phyloP scores from a whole-genome alignment of 2,113 vertebrate genomes.

The Romanogobio albipinnatus region DNA sequence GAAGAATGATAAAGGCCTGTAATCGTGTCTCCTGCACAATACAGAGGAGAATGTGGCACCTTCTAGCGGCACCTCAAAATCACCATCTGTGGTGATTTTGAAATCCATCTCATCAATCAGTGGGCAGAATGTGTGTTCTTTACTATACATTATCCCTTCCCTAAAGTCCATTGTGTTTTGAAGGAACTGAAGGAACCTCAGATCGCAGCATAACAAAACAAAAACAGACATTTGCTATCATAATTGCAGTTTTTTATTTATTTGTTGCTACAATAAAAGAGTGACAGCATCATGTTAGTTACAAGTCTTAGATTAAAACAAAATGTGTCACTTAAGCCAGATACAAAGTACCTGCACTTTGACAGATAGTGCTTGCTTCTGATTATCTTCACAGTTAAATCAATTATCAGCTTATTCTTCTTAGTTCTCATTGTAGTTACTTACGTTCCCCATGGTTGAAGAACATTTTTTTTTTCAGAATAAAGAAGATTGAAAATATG shows the following conservation, averaged over 20 bases:
- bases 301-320: too few species aligned
- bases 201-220: neutral
- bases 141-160: neutral
- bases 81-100: neutral
- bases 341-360: too few species aligned
- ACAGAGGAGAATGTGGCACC: slow-evolving; percentile 38
- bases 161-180: neutral
- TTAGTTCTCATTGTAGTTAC: too few species aligned
- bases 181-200: too few species aligned
- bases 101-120: neutral
- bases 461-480: too few species aligned
- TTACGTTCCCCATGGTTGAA: too few species aligned
- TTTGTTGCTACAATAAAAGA: neutral
- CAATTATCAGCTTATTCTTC: too few species aligned
- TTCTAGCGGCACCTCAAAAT: slow-evolving; percentile 8
- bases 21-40: slow-evolving; percentile 86
- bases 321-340: neutral
- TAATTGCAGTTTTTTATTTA: neutral
- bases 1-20: slow-evolving; percentile 90
- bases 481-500: too few species aligned
- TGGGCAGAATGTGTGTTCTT: neutral
- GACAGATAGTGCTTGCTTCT: too few species aligned
- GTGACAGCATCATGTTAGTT: neutral
- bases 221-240: neutral
- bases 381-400: too few species aligned